phyloP scores from a whole-genome alignment of 2,113 vertebrate species.

The Myrmecophaga tridactyla region DNA sequence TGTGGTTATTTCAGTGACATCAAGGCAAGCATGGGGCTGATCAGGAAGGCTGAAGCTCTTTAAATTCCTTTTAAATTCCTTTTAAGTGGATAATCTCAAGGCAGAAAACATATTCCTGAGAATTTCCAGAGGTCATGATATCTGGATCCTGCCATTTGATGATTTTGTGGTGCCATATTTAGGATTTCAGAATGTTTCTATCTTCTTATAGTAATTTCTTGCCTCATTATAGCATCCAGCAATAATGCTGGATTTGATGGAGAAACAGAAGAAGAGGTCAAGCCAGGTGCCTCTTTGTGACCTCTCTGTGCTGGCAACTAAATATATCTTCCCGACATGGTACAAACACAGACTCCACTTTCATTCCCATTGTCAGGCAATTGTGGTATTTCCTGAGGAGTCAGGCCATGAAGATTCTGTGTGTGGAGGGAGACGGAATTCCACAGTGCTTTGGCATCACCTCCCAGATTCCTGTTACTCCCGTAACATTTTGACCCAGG shows the following conservation, averaged over 20 bases:
- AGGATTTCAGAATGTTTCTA: neutral
- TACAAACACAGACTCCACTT: neutral
- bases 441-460: neutral
- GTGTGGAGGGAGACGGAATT: rapidly evolving
- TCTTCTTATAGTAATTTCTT: neutral
- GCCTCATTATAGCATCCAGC: neutral
- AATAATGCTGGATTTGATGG: neutral
- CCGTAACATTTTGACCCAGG: neutral
- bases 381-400: neutral
- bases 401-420: neutral
- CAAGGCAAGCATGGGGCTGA: neutral
- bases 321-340: neutral
- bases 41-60: neutral
- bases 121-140: conserved; percentile 15
- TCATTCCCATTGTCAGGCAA: neutral
- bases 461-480: neutral
- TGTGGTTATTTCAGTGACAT: neutral
- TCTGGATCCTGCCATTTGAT: neutral
- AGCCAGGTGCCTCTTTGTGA: neutral
- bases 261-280: neutral
- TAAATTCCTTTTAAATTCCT: too few species aligned
- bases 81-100: neutral
- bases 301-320: neutral
- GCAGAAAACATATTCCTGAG: neutral
- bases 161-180: neutral